Conservation (phyloP, 2,113 vertebrate species). For the Pterocles gutturalis region DNA sequence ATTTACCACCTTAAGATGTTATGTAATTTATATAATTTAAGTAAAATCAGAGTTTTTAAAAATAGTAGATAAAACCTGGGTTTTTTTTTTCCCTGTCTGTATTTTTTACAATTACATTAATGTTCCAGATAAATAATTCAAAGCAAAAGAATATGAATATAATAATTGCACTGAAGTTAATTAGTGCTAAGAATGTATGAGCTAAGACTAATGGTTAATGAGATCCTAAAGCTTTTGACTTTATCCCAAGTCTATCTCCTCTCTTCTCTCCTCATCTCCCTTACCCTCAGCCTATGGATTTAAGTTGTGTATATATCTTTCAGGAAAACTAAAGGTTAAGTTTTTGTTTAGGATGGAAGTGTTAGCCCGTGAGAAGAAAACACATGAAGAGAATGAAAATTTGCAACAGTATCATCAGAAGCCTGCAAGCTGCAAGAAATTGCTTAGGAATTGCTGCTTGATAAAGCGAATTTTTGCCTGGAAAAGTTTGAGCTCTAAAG, state of each 20-base stretch:
- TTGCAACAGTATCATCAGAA: slow-evolving; percentile 77
- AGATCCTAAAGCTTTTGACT: background rate
- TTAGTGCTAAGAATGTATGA: background rate
- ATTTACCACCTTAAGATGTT: background rate
- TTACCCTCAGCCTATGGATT: background rate
- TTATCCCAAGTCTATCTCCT: background rate
- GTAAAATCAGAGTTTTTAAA: background rate
- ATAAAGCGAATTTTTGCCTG: slow-evolving; percentile 82
- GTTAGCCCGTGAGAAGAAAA: slow-evolving; percentile 76
- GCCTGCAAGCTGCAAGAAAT: slow-evolving; percentile 80
- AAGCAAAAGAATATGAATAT: background rate
- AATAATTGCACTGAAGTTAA: background rate
- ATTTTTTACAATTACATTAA: background rate
- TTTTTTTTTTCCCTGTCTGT: background rate
- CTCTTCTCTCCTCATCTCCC: background rate
- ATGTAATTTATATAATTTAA: background rate
- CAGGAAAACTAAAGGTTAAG: slow-evolving; percentile 49
- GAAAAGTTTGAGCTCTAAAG: slow-evolving; percentile 81
- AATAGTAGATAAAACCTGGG: background rate
- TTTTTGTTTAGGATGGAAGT: slow-evolving; percentile 72
- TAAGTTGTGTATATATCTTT: background rate
- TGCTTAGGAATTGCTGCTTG: slow-evolving; percentile 86
- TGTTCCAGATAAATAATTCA: background rate
- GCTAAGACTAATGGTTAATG: background rate
- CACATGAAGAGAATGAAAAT: slow-evolving; percentile 74